phyloP scores from a whole-genome alignment of 2,888 invertebrate species.

The Andrena camellia region DNA sequence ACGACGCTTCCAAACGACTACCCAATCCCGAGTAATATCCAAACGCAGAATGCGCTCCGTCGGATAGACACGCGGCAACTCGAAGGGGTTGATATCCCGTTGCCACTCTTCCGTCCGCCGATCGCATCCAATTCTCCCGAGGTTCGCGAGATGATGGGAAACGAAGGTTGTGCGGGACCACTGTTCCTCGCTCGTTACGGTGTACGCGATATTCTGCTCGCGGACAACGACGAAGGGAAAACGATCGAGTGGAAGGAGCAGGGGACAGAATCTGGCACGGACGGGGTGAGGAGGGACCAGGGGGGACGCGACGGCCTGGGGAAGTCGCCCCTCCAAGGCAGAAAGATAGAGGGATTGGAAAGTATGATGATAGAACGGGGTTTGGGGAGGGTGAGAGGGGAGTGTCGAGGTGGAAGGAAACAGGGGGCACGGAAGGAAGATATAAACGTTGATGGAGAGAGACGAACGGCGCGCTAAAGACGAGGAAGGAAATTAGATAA shows the following conservation, averaged over 20 bases:
- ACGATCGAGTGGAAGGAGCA: background rate
- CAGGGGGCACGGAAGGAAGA: background rate
- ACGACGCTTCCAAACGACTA: background rate
- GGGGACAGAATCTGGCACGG: background rate
- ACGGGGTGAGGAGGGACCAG: background rate
- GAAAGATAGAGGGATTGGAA: background rate
- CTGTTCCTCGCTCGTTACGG: constrained; percentile 15
- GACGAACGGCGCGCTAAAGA: constrained; percentile 4
- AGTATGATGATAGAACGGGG: background rate
- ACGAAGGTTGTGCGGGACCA: constrained; percentile 37
- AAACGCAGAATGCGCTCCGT: background rate
- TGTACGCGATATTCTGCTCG: constrained; percentile 31
- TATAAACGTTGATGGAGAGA: constrained; percentile 11
- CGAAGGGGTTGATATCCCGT: constrained; percentile 15
- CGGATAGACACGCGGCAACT: constrained; percentile 22
- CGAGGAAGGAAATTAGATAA: constrained; percentile 24
- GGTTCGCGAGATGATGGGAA: constrained; percentile 14
- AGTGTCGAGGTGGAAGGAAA: background rate
- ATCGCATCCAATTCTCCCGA: constrained; percentile 21
- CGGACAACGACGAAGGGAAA: constrained; percentile 6
- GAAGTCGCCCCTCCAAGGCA: background rate
- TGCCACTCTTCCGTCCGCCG: background rate
- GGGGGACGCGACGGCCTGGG: too few species aligned
- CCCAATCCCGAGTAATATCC: constrained; percentile 1
- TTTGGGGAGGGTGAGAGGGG: background rate